Base-by-base conservation (phyloP, 1,140 invertebrate species). In the Riptortus pedestris region DNA sequence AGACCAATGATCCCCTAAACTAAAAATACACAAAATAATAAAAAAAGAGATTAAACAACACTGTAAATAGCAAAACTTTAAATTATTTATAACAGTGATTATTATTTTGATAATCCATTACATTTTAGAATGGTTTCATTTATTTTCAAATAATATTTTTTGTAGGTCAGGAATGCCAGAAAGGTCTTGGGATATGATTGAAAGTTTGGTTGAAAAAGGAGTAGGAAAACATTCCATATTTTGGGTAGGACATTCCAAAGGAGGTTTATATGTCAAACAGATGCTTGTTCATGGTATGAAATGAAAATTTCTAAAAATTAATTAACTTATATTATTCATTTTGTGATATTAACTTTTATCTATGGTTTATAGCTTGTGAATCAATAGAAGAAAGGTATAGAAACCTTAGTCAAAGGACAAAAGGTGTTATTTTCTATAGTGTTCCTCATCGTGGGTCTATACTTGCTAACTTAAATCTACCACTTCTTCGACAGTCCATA, bases 191-290 rank as follows among this genome's bases (percentile, higher is more conserved):
- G 83, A 86, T 72, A 86, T 86, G 84, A 81, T 80, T 60, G 73
- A 77, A 5, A 77, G 83, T 62, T 72, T 86, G 3, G 66, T 79
- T 12, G 74, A 76, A 22, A 67, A 83, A 28, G 79, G 79, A 0
- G 82, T 85, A 3, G 85, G 85, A 0, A 71, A 74, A 33, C 75
- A 78, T 33, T 84, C 84, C 1, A 83, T 86, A 47, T 74, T 85
- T 9, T 86, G 84, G 81, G 84, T 85, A 5, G 84, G 83, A 16
- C 84, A 86, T 70, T 85, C 83, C 0, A 86, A 86, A 70, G 85
- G 85, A 0, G 85, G 85, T 0, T 71, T 86, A 0, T 86, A 83
- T 64, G 81, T 86, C n/a, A 86, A 86, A 68, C 83, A 86, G 70
- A 83, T 86, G 2, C 74, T 82, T 1, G 74, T 81, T 1, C 76